Conservation (phyloP, 2,113 vertebrate species). For the Okapia johnstoni region DNA sequence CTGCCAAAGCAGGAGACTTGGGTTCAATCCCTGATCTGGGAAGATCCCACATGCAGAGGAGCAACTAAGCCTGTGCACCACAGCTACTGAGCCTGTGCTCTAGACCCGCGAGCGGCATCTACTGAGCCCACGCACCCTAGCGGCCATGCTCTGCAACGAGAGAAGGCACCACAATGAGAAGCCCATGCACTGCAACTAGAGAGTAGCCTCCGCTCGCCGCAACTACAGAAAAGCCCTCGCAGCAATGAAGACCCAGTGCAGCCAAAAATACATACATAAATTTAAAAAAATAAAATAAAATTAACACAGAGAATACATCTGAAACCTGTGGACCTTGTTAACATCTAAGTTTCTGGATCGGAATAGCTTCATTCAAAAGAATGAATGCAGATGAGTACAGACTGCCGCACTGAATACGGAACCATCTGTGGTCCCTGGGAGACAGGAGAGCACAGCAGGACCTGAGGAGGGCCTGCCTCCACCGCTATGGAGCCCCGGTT, state of each 20-base stretch:
- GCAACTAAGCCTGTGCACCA: background rate
- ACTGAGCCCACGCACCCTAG: background rate
- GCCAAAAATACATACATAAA: background rate
- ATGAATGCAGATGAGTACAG: background rate
- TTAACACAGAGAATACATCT: background rate
- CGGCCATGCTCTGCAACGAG: background rate
- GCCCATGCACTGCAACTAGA: background rate
- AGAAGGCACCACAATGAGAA: background rate
- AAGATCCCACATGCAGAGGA: background rate
- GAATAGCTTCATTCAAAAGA: background rate
- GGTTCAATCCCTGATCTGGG: background rate
- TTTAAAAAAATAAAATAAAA: background rate
- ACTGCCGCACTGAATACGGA: background rate
- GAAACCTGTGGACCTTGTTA: background rate
- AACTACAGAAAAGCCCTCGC: background rate
- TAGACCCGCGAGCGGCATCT: accelerated
- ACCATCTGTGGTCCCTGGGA: accelerated
- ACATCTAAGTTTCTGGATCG: background rate
- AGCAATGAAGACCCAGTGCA: background rate
- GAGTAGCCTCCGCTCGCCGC: background rate
- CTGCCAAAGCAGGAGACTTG: background rate
- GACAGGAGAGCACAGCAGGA: background rate
- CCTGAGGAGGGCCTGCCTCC: background rate
- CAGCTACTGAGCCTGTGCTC: background rate
- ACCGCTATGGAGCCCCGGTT: background rate